These are phyloP conservation scores for Meloidogyne exigua DNA, from an alignment of 1,140 invertebrate genomes.

Conservation along the genomic window DNA sequence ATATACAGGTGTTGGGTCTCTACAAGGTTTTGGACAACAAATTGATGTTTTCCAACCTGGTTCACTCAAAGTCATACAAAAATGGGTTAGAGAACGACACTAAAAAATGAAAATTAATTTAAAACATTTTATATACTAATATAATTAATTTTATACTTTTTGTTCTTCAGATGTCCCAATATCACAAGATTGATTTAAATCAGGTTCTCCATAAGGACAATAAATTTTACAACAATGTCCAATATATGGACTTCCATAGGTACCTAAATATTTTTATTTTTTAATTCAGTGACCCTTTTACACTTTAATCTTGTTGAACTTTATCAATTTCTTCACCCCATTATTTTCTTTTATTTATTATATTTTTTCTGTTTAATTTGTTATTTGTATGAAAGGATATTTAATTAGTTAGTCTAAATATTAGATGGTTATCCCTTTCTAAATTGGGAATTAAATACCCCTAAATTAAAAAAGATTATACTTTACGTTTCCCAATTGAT, in stretches of 20 bases:
- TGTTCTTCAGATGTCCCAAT: constrained; percentile 58
- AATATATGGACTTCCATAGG: constrained; percentile 63
- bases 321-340: no score
- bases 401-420: no score
- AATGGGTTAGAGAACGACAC: constrained; percentile 61
- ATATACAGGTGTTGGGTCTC: constrained; percentile 62
- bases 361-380: no score
- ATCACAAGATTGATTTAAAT: constrained; percentile 63
- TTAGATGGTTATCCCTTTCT: no score
- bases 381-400: no score
- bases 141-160: constrained; percentile 43
- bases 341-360: no score
- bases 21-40: constrained; percentile 60
- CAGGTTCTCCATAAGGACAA: constrained; percentile 63
- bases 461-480: no score
- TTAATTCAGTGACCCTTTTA: no score
- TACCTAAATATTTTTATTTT: no score
- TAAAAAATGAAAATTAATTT: not conserved
- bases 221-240: constrained; percentile 59
- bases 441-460: no score
- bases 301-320: no score
- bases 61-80: constrained; percentile 60
- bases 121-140: not conserved
- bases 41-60: constrained; percentile 63
- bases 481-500: no score